These are phyloP conservation scores for Amazona vittata DNA, from an alignment of 2,113 vertebrate species.

Conservation along the genomic window DNA sequence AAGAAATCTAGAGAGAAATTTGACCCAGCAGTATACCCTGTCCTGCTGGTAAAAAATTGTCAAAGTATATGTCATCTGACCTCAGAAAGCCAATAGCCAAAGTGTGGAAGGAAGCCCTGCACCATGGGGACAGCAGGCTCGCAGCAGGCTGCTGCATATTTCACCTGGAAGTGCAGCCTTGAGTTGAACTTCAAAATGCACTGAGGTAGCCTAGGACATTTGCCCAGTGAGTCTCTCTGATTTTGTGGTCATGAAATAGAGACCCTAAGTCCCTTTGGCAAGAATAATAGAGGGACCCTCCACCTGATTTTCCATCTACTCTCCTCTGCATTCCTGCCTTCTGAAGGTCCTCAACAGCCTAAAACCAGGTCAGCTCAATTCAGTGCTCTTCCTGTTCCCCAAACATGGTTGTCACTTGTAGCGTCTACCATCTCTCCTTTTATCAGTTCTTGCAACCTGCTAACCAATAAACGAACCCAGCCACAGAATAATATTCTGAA, in stretches of 20 bases:
- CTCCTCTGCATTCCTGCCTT: not conserved
- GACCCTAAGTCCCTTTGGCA: not conserved
- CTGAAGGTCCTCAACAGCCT: not conserved
- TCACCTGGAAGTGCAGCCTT: not conserved
- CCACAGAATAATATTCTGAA: not conserved
- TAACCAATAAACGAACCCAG: not conserved
- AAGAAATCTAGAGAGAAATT: not conserved
- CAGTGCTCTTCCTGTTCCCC: not conserved
- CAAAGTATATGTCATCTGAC: not conserved
- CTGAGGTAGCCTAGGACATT: not conserved
- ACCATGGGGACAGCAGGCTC: accelerated
- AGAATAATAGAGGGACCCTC: not conserved
- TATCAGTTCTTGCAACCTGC: not conserved
- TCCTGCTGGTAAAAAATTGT: not conserved
- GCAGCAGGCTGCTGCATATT: not conserved
- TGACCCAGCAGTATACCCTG: not conserved
- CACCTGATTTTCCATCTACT: not conserved
- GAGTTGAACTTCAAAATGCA: not conserved
- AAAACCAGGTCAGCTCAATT: not conserved
- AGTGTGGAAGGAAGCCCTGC: not conserved
- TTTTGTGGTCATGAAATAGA: not conserved
- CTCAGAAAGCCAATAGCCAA: not conserved
- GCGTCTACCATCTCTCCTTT: not conserved
- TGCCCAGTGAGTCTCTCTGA: not conserved
- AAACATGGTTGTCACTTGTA: not conserved